phyloP scores from a whole-genome alignment of 1,140 invertebrate genomes.

The Aradophagus sp. region DNA sequence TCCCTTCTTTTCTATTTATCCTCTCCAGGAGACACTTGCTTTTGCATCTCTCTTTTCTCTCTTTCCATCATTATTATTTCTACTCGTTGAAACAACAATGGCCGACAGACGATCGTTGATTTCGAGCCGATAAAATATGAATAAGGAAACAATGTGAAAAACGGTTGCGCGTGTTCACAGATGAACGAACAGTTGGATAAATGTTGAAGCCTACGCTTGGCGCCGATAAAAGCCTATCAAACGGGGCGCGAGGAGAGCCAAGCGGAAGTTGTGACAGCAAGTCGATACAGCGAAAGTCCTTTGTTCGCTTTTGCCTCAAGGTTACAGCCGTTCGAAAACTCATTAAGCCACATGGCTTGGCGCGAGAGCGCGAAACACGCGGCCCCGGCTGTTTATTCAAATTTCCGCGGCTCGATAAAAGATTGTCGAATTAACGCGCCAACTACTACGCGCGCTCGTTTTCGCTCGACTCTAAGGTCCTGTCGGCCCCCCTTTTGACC shows the following conservation, averaged over 20 bases:
- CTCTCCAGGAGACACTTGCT: no score
- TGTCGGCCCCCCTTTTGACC: no score
- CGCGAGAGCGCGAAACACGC: slow-evolving; percentile 28
- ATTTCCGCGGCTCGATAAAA: slow-evolving; percentile 26
- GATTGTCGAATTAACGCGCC: slow-evolving; percentile 31
- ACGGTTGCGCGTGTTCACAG: slow-evolving; percentile 20
- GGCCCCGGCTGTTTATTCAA: slow-evolving; percentile 27
- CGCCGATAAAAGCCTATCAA: slow-evolving; percentile 47
- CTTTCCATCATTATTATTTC: no score
- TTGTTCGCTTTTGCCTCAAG: slow-evolving; percentile 52
- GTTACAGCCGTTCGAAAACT: slow-evolving; percentile 43
- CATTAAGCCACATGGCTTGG: slow-evolving; percentile 36
- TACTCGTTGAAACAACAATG: no score
- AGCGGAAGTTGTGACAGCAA: slow-evolving; percentile 55
- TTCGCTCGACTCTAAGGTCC: no score
- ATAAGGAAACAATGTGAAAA: slow-evolving; percentile 16
- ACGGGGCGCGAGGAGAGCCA: slow-evolving; percentile 36
- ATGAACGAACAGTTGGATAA: slow-evolving; percentile 48
- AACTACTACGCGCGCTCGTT: slow-evolving; percentile 16
- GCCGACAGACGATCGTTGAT: no score
- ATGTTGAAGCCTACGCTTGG: slow-evolving; percentile 39
- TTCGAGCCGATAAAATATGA: slow-evolving; percentile 12
- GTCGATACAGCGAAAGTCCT: slow-evolving; percentile 56
- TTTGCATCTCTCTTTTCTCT: no score
- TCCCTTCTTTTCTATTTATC: no score